Evolutionary conservation across 2,113 vertebrate genomes (phyloP), one percentile per base, ranked within the genome.

Genomic region (Piprites chloris): DNA sequence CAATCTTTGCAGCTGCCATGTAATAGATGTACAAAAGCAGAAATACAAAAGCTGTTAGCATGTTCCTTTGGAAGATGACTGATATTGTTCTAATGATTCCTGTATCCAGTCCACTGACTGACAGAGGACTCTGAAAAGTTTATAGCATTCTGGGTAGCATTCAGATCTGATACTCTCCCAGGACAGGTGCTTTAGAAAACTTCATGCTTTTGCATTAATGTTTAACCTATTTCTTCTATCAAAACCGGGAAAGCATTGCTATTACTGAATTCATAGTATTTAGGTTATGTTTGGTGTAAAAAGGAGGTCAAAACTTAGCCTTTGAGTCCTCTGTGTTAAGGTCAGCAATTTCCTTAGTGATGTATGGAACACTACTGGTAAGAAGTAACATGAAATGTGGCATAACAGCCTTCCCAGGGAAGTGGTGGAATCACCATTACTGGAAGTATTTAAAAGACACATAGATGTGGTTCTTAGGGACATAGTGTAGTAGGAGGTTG

Each of bases 401-500:
- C 33, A 3, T 62, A 49, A 56, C 24, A 72, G 35, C 49, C 8
- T 62, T 69, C n/a, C 63, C 55, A 42, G 9, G 26, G 18, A 69
- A 55, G 14, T 76, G 55, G 35, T 55, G 9, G 47, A 39, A 49
- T 63, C n/a, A 17, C 41, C 2, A 3, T 55, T 16, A 20, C 20
- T 56, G 24, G 26, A 32, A 20, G 16, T 24, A 28, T 56, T 71
- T 42, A 17, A 49, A 47, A 49, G 42, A 23, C 8, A 28, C 1
- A 0, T 11, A 33, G 22, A 33, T 84, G 8, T 55, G 32, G 41
- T 42, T 18, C 0, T 2, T 11, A 23, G 27, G 35, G 22, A 37
- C 3, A 3, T 49, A 26, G 21, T 56, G 41, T 33, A 12, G 32
- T 63, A 32, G 72, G 63, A 42, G 42, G 21, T 35, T 63, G 76